Evolutionary conservation across 2,888 invertebrate genomes (phyloP).

Genomic region (Lumbricus terrestris): DNA sequence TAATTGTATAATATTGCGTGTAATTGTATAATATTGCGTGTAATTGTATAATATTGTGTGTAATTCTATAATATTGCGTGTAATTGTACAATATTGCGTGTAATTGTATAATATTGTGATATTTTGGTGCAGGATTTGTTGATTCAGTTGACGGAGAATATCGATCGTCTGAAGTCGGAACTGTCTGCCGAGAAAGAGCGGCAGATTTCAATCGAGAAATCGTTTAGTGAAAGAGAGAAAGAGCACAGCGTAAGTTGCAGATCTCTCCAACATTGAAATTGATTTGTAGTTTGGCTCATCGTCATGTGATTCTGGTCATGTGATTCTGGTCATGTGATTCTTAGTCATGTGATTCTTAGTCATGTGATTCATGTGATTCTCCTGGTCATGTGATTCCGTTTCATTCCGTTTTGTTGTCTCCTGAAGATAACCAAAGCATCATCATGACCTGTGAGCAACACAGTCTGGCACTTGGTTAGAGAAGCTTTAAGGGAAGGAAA

Average conservation of each 20-base stretch:
- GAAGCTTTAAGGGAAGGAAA: no score
- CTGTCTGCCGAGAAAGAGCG: background rate
- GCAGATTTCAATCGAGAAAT: background rate
- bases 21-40: background rate
- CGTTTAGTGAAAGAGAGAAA: background rate
- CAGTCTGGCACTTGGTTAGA: no score
- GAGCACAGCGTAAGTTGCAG: background rate
- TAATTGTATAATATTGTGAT: background rate
- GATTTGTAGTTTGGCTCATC: background rate
- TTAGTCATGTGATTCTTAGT: background rate
- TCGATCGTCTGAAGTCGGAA: background rate
- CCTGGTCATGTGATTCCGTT: background rate
- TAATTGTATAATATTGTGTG: background rate
- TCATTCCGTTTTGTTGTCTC: background rate
- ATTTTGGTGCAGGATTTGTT: background rate
- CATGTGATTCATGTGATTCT: no score
- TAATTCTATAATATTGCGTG: background rate
- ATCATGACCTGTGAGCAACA: background rate
- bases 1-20: background rate
- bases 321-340: background rate
- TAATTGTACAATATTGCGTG: background rate
- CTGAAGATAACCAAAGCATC: background rate
- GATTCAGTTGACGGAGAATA: background rate
- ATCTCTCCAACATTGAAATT: background rate
- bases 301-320: background rate